Evolutionary conservation across 2,113 vertebrate species (phyloP).

Genomic region (Syrmaticus mikado): DNA sequence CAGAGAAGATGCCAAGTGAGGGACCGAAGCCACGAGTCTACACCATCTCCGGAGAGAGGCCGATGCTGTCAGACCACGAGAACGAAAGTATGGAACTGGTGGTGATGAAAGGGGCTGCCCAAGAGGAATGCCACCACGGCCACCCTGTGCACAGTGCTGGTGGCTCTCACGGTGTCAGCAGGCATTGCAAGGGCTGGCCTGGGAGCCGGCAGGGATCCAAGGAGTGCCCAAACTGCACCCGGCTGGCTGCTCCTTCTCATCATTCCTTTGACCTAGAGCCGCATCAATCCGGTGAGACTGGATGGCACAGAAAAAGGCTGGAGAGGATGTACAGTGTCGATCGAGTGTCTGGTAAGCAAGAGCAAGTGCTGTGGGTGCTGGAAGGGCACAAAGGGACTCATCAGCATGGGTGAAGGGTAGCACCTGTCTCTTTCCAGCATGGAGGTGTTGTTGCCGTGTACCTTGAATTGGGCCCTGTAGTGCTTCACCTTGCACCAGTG

Average conservation of each 20-base stretch:
- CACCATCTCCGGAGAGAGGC: conserved; percentile 90
- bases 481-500: not conserved
- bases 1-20: conserved; percentile 72
- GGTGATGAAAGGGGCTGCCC: conserved; percentile 83
- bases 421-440: rapidly evolving
- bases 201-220: conserved; percentile 85
- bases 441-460: rapidly evolving
- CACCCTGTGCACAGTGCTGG: conserved; percentile 83
- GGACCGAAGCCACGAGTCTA: conserved; percentile 86
- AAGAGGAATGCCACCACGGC: conserved; percentile 81
- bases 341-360: conserved; percentile 82
- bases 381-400: not conserved
- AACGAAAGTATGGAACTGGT: conserved; percentile 89
- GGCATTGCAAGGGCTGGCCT: conserved; percentile 82
- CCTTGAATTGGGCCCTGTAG: not conserved
- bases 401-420: not conserved
- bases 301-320: conserved; percentile 87
- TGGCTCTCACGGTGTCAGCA: conserved; percentile 78
- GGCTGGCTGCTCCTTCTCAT: conserved; percentile 81
- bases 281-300: conserved; percentile 71
- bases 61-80: conserved; percentile 84
- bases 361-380: not conserved
- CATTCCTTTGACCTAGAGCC: conserved; percentile 88
- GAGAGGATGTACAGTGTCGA: conserved; percentile 96
- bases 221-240: conserved; percentile 81